These are phyloP conservation scores for Esox lucius DNA, from an alignment of 2,797 vertebrate genomes.

Conservation along the genomic window DNA sequence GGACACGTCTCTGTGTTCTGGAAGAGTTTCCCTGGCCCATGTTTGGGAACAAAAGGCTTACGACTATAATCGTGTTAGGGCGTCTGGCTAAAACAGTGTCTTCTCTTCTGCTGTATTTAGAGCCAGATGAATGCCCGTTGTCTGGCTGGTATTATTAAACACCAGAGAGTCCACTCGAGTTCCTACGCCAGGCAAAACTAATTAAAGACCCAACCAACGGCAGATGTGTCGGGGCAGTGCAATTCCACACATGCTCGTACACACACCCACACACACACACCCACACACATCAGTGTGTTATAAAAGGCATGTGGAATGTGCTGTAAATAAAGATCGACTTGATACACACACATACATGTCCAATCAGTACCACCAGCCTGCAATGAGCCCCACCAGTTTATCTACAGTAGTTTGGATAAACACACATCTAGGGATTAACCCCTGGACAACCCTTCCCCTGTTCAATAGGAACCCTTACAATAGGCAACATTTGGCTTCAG, in stretches of 20 bases:
- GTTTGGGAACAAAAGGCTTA: slow-evolving; percentile 44
- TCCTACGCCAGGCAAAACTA: slow-evolving; percentile 70
- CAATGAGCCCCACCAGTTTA: too few species aligned
- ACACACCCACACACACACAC: slow-evolving; percentile 3
- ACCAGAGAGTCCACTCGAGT: slow-evolving; percentile 59
- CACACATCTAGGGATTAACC: slow-evolving; percentile 44
- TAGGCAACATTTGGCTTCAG: too few species aligned
- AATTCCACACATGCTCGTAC: slow-evolving; percentile 29
- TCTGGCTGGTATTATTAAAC: slow-evolving; percentile 74
- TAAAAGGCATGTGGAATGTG: too few species aligned
- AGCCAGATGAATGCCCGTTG: slow-evolving; percentile 63
- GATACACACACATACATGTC: slow-evolving; percentile 33
- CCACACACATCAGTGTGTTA: slow-evolving; percentile 6
- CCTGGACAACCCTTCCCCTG: background rate
- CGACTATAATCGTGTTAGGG: slow-evolving; percentile 51
- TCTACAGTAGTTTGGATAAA: slow-evolving; percentile 53
- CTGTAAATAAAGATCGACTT: too few species aligned
- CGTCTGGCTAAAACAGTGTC: slow-evolving; percentile 56
- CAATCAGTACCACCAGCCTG: slow-evolving; percentile 12
- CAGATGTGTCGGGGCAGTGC: slow-evolving; percentile 71
- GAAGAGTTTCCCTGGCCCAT: slow-evolving; percentile 21
- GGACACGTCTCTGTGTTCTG: slow-evolving; percentile 19
- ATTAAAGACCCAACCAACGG: slow-evolving; percentile 64
- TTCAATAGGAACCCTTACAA: background rate
- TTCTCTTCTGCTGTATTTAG: slow-evolving; percentile 56